Percentiles rank a stretch among this genome's conserved stretches.
Evolutionary conservation across 1,140 invertebrate genomes (phyloP).

Genomic region (Philotrypesis tridentata): DNA sequence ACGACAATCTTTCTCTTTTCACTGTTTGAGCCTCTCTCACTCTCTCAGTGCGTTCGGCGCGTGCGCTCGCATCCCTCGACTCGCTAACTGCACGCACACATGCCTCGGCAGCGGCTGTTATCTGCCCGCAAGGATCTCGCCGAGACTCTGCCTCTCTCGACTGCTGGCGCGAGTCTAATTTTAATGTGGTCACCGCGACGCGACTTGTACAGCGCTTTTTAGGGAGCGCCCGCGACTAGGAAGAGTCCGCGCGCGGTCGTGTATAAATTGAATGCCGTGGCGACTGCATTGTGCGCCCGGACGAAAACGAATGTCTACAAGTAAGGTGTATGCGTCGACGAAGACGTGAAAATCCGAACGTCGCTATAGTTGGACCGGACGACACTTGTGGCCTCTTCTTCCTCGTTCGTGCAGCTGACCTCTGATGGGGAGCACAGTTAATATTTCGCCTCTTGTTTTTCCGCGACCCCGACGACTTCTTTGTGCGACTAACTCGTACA

Average conservation of each 20-base stretch:
- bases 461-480: too few species aligned
- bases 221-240: background rate
- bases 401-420: background rate
- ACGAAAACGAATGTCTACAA: constrained; percentile 41
- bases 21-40: background rate
- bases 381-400: background rate
- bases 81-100: constrained; percentile 13
- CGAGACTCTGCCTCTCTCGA: background rate
- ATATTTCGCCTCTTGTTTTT: background rate
- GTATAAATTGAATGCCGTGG: constrained; percentile 21
- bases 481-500: too few species aligned
- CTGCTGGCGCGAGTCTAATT: constrained; percentile 36
- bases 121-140: constrained; percentile 35
- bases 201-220: background rate
- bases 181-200: constrained; percentile 25
- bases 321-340: background rate
- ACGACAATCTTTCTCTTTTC: constrained; percentile 4
- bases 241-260: background rate
- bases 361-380: background rate
- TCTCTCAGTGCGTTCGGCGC: constrained; percentile 5
- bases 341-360: constrained; percentile 37
- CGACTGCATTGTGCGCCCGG: constrained; percentile 28
- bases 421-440: background rate
- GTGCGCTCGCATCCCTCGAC: constrained; percentile 6
- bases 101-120: background rate